Conservation (phyloP, 2,888 invertebrate species). For the Erebia ligea region DNA sequence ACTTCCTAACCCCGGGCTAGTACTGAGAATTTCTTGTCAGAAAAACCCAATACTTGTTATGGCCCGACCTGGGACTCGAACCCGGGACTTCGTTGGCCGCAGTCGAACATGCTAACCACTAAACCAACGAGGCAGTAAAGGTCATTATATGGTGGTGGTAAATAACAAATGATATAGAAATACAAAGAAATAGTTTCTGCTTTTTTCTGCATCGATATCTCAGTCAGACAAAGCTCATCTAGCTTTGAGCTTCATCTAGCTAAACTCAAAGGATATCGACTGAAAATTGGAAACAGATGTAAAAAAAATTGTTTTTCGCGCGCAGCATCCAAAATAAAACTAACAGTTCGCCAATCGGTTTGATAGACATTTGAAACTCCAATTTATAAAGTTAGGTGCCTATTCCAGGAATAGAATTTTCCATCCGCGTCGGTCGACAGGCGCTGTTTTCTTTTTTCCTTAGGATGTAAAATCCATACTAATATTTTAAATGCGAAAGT, state of each 20-base stretch:
- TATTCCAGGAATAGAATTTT: not conserved
- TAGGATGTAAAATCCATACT: not conserved
- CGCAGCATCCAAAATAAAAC: slow-evolving; percentile 7
- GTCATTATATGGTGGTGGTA: too few relatives aligned
- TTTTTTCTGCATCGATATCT: not conserved
- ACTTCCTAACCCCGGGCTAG: too few relatives aligned
- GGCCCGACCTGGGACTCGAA: too few relatives aligned
- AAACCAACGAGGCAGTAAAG: too few relatives aligned
- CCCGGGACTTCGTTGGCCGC: too few relatives aligned
- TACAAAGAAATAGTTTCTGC: too few relatives aligned
- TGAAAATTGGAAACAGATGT: not conserved
- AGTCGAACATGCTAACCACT: too few relatives aligned
- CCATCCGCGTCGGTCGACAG: not conserved
- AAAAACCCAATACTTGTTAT: too few relatives aligned
- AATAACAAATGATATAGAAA: too few relatives aligned
- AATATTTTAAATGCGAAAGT: not conserved
- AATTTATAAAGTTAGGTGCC: slow-evolving; percentile 23
- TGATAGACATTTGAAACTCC: slow-evolving; percentile 27
- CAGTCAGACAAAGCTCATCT: not conserved
- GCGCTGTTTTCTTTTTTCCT: not conserved
- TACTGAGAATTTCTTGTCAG: too few relatives aligned
- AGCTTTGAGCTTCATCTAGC: too few relatives aligned
- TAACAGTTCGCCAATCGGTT: slow-evolving; percentile 20
- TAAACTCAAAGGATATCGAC: slow-evolving; percentile 5
- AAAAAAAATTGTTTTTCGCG: not conserved